Evolutionary conservation across 2,888 invertebrate species (phyloP).

Genomic region (Andrena chrysosceles): DNA sequence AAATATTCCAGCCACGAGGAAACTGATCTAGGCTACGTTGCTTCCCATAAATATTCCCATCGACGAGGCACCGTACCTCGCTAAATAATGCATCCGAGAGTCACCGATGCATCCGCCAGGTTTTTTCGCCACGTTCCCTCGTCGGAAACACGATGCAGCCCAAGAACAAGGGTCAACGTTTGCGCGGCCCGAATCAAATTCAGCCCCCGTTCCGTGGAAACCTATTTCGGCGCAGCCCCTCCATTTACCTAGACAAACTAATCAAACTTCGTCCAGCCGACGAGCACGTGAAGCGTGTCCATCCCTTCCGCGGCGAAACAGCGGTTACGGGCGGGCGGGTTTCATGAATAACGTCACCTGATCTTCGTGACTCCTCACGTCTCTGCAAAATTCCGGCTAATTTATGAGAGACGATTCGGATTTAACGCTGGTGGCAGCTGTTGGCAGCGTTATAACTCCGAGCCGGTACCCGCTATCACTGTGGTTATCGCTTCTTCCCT

Average conservation of each 20-base stretch:
- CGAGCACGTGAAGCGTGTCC: constrained; percentile 19
- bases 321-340: background rate
- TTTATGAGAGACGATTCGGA: background rate
- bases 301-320: background rate
- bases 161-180: background rate
- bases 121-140: background rate
- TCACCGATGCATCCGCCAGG: background rate
- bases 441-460: background rate
- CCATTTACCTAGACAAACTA: constrained; percentile 50
- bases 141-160: background rate
- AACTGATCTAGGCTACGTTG: constrained; percentile 5
- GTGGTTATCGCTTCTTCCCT: background rate
- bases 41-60: background rate
- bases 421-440: background rate
- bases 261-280: constrained; percentile 43
- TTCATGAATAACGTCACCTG: background rate
- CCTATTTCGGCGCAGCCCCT: constrained; percentile 23
- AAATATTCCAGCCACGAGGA: constrained; percentile 10
- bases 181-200: constrained; percentile 20
- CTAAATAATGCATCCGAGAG: constrained; percentile 9
- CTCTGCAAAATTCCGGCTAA: background rate
- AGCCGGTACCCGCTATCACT: background rate
- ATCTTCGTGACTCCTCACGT: background rate
- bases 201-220: constrained; percentile 13
- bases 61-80: background rate